Base-by-base conservation (phyloP, 2,797 vertebrate species). In the Geotrypetes seraphini region DNA sequence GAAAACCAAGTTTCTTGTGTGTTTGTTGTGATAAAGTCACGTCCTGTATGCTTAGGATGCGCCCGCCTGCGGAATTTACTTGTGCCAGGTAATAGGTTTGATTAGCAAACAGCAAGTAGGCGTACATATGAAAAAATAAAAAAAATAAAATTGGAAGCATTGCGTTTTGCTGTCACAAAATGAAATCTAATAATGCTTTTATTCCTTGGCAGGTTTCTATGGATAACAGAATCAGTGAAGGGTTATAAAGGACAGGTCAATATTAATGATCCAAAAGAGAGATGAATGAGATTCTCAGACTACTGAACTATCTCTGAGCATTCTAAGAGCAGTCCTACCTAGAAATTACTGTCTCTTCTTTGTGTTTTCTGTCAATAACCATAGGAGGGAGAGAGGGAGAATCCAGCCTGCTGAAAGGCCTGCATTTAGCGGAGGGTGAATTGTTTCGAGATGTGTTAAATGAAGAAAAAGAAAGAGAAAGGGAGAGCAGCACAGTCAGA, bases 401-500 rank as follows among this genome's bases (percentile, higher is more conserved):
- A 33, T 25, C 41, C 31, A 26, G 40, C 39, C 42, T 45, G 24
- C 14, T 36, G 35, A 51, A 47, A 12, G 22, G 10, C 10, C 2
- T 25, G 37, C 16, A 31, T 39, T 41, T 52, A 52, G 22, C 35
- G 46, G 52, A 61, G 42, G 52, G 43, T 57, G 43, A 59, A 34
- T 36, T 58, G 43, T 42, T 55, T 55, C n/a, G n/a, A n/a, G n/a
- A n/a, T n/a, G n/a, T n/a, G n/a, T n/a, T n/a, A n/a, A n/a, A n/a
- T 54, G 33, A 41, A 58, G 47, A 33, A 43, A 54, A 53, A 59
- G 39, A n/a, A n/a, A n/a, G 24, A 0, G 39, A n/a, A n/a, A n/a
- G 24, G 0, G 1, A 37, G 32, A 35, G 33, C 22, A 41, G 37
- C 26, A 27, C 34, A 57, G 35, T 17, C 42, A 37, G 37, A n/a